Evolutionary conservation across 2,113 vertebrate species (phyloP).

Genomic region (Acanthisitta chloris): DNA sequence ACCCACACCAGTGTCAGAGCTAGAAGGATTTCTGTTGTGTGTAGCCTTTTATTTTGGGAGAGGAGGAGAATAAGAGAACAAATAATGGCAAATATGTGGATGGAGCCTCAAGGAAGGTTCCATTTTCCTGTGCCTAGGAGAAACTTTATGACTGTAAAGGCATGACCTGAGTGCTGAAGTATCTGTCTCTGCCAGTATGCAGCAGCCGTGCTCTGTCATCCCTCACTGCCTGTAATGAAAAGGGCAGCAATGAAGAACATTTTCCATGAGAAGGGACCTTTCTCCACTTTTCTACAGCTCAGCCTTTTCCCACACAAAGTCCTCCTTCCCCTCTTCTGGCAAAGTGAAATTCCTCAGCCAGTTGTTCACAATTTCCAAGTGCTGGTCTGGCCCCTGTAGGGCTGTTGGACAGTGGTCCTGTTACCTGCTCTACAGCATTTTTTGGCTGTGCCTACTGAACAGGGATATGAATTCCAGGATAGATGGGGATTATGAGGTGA

Average conservation of each 20-base stretch:
- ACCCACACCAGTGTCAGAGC: not conserved
- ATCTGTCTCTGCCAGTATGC: not conserved
- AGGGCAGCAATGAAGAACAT: not conserved
- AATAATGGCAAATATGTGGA: not conserved
- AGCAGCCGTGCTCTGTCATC: not conserved
- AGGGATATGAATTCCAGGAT: not conserved
- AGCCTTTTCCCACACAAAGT: not conserved
- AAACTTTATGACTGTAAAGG: not conserved
- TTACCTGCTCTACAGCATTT: not conserved
- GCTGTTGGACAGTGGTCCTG: accelerated
- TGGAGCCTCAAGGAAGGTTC: not conserved
- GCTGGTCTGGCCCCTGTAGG: accelerated
- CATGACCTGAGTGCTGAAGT: not conserved
- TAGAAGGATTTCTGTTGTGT: not conserved
- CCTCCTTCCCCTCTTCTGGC: not conserved
- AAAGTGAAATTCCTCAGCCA: not conserved
- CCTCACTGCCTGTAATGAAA: not conserved
- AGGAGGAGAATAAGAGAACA: not conserved
- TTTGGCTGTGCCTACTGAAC: not conserved
- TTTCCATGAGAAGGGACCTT: not conserved
- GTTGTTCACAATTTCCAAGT: not conserved
- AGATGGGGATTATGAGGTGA: not conserved
- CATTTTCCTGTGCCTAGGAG: not conserved
- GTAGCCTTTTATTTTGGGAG: not conserved
- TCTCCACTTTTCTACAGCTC: not conserved